Base-by-base conservation (phyloP, 2,113 vertebrate species). In the Heliornis fulica region DNA sequence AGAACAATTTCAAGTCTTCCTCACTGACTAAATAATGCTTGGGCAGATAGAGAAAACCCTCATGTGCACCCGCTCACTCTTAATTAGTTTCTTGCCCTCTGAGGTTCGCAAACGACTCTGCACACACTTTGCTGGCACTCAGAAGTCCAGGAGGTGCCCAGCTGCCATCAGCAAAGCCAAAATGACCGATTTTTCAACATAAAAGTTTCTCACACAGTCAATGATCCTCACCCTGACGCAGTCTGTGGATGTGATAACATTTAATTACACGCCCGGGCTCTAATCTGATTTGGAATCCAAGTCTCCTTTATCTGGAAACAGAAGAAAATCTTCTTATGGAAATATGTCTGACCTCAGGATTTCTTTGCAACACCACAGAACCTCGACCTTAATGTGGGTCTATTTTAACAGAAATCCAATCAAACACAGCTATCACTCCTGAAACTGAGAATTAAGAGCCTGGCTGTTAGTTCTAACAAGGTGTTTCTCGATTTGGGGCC, bases 131-230 rank as follows among this genome's bases (percentile, higher is more conserved):
- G 0, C 40, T 21, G 45, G 20, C 45, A 45, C 45, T 45, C 45
- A 15, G 45, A 9, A 21, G 45, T 46, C 45, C 45, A 46, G 21
- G 45, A 46, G 45, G 45, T 46, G 45, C 45, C 45, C 45, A 46
- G 15, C 31, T 3, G 3, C 10, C 1, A 1, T 1, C 3, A 10
- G 18, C 1, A 0, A 51, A 40, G 8, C 13, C 13, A 0, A 48
- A 87, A 36, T 5, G 2, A 11, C 6, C 4, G 13, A 6, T 31
- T 50, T 69, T 56, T 19, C 22, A 13, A 38, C 16, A 61, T 12
- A 43, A 50, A 54, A 25, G 9, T 2, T 32, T 5, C 71, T 45
- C 8, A 1, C 19, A 34, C 20, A 2, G 3, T 10, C 4, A 21
- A 43, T 1, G 4, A 31, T 15, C 40, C 50, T 77, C 15, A 1